Evolutionary conservation across 2,888 invertebrate genomes (phyloP), one percentile per base, ranked within the genome.

Genomic region (Acutogordius australiensis): DNA sequence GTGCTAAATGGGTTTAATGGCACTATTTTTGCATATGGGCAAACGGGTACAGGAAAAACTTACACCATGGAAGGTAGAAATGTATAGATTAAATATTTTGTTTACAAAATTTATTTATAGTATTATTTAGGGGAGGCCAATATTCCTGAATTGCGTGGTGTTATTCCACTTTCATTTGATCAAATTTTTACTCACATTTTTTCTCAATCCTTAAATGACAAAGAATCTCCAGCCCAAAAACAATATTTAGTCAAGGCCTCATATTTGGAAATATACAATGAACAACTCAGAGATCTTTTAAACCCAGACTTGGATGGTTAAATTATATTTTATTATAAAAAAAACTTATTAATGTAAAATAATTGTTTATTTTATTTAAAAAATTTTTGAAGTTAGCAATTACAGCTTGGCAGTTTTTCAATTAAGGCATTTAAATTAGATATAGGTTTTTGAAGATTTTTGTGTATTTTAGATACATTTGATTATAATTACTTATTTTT

Each of bases 1-100:
- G 94, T 94, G 2, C 77, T 97, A 63, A 82, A 85, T 68, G 97
- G 97, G 1, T 99, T 91, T 73, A 97, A 97, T 73, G 91, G 94
- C 18, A 97, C 94, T 66, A 90, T 97, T 65, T 94, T 97, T 75
- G 97, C 94, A 1, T 97, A 97, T 72, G 97, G 94, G 0, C 97
- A 97, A 74, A 97, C 97, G 0, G 94, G 94, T 63, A 91, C 94
- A 0, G 94, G 91, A 60, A 79, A 79, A 69, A 79, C 79, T 2
- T 78, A 73, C 66, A 79, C 79, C 4, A 79, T 79, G 79, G 78
- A 79, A 71, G 79, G 78, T 72, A n/a, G n/a, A n/a, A n/a, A n/a
- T n/a, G n/a, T n/a, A n/a, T n/a, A n/a, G n/a, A n/a, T n/a, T n/a
- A n/a, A n/a, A n/a, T n/a, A n/a, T n/a, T n/a, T n/a, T n/a, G n/a